phyloP scores from a whole-genome alignment of 1,140 invertebrate genomes.

The Magallana angulata region DNA sequence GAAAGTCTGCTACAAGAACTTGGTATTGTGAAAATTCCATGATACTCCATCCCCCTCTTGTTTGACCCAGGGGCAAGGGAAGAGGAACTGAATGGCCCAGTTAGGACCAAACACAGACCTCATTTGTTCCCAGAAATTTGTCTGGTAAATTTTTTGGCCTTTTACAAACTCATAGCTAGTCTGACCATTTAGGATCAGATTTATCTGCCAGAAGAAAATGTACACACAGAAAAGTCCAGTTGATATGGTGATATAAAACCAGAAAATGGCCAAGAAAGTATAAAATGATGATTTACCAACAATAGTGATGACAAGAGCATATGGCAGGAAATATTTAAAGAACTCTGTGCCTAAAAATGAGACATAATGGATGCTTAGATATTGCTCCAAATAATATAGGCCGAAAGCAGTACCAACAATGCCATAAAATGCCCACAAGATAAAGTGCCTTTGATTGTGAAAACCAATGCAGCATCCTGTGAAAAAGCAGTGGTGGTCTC shows the following conservation, averaged over 20 bases:
- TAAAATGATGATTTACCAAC: slow-evolving; percentile 37
- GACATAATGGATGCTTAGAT: slow-evolving; percentile 53
- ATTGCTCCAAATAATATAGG: slow-evolving; percentile 45
- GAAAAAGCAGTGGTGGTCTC: slow-evolving; percentile 97
- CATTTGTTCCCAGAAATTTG: slow-evolving; percentile 53
- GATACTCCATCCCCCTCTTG: slow-evolving; percentile 60
- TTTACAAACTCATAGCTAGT: slow-evolving; percentile 84
- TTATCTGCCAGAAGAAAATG: slow-evolving; percentile 74
- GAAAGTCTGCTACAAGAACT: slow-evolving; percentile 37
- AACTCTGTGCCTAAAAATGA: slow-evolving; percentile 54
- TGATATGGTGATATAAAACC: slow-evolving; percentile 47
- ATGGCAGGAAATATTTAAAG: slow-evolving; percentile 56
- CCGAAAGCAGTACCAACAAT: slow-evolving; percentile 12
- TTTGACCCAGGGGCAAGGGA: slow-evolving; percentile 64
- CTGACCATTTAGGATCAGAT: slow-evolving; percentile 85
- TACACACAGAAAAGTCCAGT: slow-evolving; percentile 38
- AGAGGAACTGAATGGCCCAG: slow-evolving; percentile 66
- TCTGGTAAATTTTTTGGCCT: slow-evolving; percentile 58
- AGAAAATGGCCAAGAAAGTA: slow-evolving; percentile 42
- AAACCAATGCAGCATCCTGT: slow-evolving; percentile 92
- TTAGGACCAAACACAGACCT: slow-evolving; percentile 67
- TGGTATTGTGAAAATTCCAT: slow-evolving; percentile 54
- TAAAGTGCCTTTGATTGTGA: slow-evolving; percentile 39
- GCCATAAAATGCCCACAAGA: slow-evolving; percentile 9
- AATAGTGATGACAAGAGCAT: slow-evolving; percentile 48